phyloP scores from a whole-genome alignment of 2,888 invertebrate genomes.

The Andrena dorsata region DNA sequence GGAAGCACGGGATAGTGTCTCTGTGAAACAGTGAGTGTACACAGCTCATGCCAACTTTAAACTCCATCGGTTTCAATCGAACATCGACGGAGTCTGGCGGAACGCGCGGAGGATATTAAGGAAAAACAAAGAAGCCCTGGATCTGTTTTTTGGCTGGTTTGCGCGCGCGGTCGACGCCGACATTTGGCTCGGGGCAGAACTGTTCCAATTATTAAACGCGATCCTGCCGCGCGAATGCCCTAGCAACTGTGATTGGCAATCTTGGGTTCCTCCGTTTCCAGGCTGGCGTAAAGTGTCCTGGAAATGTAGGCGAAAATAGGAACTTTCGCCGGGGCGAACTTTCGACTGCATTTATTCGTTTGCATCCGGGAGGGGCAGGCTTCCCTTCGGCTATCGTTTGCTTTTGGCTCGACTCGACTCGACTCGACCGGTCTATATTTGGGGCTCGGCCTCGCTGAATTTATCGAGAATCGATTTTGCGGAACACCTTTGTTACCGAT shows the following conservation, averaged over 20 bases:
- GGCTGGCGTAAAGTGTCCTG: conserved; percentile 27
- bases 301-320: conserved; percentile 40
- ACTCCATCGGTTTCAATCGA: conserved; percentile 47
- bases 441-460: not conserved
- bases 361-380: not conserved
- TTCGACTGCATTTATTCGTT: conserved; percentile 18
- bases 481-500: not conserved
- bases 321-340: conserved; percentile 27
- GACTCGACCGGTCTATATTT: no score
- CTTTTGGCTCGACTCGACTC: not conserved
- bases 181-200: conserved; percentile 53
- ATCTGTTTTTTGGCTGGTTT: conserved; percentile 55
- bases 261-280: conserved; percentile 46
- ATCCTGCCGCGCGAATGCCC: conserved; percentile 68
- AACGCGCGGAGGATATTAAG: conserved; percentile 36
- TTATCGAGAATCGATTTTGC: conserved; percentile 13
- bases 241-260: conserved; percentile 74
- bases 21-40: not conserved
- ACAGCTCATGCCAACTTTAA: not conserved
- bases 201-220: conserved; percentile 75
- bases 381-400: not conserved
- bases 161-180: conserved; percentile 44
- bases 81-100: conserved; percentile 28
- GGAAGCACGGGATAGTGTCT: not conserved
- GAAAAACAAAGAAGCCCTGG: conserved; percentile 45